A percentile compares a stretch with the other conserved stretches of the same genome.
Conservation (phyloP, 1,140 invertebrate genomes). For the Megathymus violae region DNA sequence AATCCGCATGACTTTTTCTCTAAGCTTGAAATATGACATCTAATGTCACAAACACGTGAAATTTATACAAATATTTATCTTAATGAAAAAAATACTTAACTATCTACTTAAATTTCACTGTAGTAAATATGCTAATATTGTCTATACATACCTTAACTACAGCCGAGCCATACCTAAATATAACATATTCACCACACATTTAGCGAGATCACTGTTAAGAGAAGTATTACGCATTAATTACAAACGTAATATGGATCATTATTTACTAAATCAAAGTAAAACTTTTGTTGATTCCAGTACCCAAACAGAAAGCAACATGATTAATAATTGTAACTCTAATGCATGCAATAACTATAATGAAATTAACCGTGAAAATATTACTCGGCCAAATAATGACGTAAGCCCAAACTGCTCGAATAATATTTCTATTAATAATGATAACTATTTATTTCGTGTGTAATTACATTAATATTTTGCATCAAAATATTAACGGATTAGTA, state of each 20-base stretch:
- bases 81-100: slow-evolving; percentile 15
- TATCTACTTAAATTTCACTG: slow-evolving; percentile 6
- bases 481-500: slow-evolving; percentile 7
- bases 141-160: background rate
- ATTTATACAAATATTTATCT: no score
- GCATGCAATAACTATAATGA: no score
- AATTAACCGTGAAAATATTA: no score
- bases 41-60: no score
- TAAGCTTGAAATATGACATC: no score
- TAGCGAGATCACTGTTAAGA: slow-evolving; percentile 2
- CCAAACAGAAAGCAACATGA: no score
- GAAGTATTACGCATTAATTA: slow-evolving; percentile 1
- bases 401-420: no score
- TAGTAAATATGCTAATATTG: background rate
- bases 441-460: slow-evolving; percentile 7
- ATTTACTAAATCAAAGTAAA: no score
- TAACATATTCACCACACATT: background rate
- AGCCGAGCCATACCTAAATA: background rate
- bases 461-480: slow-evolving; percentile 1
- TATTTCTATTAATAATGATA: background rate
- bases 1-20: slow-evolving; percentile 7
- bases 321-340: no score
- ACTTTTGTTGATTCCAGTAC: no score
- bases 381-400: no score
- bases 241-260: background rate